These are phyloP conservation scores for Marcusenius ussheri DNA, from an alignment of 2,113 vertebrate species.

Conservation along the genomic window DNA sequence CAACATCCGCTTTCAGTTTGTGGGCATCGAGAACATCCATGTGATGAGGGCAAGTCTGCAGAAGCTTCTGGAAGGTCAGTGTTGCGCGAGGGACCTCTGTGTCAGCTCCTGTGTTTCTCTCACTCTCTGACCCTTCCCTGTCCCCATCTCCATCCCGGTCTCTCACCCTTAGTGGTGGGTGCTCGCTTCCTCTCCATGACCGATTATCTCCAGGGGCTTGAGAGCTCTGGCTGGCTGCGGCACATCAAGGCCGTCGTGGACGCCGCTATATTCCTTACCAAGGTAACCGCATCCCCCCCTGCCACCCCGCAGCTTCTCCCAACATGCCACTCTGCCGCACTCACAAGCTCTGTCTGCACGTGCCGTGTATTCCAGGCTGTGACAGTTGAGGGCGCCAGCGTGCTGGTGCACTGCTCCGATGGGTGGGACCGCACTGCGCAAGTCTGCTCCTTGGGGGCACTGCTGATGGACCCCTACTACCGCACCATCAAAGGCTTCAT, in stretches of 20 bases:
- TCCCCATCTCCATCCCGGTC: neutral
- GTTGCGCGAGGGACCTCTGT: neutral
- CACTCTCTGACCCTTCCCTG: neutral
- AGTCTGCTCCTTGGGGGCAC: conserved; percentile 84
- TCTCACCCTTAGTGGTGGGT: conserved; percentile 66
- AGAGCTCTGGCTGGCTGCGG: conserved; percentile 86
- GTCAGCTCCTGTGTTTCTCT: neutral
- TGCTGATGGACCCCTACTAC: conserved; percentile 90
- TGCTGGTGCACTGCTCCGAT: conserved; percentile 93
- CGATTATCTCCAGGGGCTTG: conserved; percentile 84
- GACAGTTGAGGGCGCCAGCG: conserved; percentile 78
- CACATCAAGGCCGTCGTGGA: conserved; percentile 90
- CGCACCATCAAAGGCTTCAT: conserved; percentile 94
- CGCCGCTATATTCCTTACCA: conserved; percentile 82
- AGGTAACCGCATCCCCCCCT: conserved; percentile 55
- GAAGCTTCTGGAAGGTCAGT: conserved; percentile 85
- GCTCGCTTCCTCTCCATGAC: conserved; percentile 75
- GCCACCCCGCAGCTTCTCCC: neutral
- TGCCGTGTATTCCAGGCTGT: conserved; percentile 65
- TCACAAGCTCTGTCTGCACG: neutral
- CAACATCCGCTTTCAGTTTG: conserved; percentile 97
- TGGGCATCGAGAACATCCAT: conserved; percentile 98
- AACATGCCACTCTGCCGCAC: neutral
- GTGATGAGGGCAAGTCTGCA: conserved; percentile 94
- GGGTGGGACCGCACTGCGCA: conserved; percentile 97